Evolutionary conservation across 2,797 vertebrate genomes (phyloP).

Genomic region (Pagetopsis macropterus): DNA sequence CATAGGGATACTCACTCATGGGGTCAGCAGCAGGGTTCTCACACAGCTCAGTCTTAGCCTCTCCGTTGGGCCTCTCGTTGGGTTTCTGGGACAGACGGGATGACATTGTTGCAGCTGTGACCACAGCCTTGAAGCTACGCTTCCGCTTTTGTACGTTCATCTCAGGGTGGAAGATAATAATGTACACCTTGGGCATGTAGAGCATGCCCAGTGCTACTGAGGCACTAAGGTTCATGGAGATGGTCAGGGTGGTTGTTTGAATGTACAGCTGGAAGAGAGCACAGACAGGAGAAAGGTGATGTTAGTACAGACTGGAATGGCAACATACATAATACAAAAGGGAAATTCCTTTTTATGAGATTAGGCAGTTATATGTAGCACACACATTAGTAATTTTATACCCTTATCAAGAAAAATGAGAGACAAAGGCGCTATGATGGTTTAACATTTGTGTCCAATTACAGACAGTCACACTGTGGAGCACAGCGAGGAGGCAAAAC

Average conservation of each 20-base stretch:
- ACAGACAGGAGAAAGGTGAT: constrained; percentile 21
- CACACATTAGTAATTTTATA: constrained; percentile 38
- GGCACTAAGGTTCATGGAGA: constrained; percentile 99
- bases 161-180: constrained; percentile 99
- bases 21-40: constrained; percentile 86
- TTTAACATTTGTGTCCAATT: constrained; percentile 54
- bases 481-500: constrained; percentile 36
- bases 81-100: constrained; percentile 95
- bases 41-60: constrained; percentile 97
- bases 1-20: constrained; percentile 73
- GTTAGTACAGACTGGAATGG: constrained; percentile 16
- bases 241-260: constrained; percentile 98
- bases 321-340: constrained; percentile 7
- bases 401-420: constrained; percentile 37
- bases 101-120: constrained; percentile 98
- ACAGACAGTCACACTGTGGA: constrained; percentile 50
- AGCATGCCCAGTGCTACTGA: constrained; percentile 99
- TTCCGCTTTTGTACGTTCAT: constrained; percentile 98
- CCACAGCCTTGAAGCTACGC: constrained; percentile 98
- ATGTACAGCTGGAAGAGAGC: constrained; percentile 91
- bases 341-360: background rate
- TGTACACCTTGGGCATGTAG: constrained; percentile 99
- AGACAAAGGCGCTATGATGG: constrained; percentile 27
- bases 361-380: constrained; percentile 33
- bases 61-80: constrained; percentile 95